Evolutionary conservation across 2,797 vertebrate species (phyloP).

Genomic region (Synaphobranchus kaupii): DNA sequence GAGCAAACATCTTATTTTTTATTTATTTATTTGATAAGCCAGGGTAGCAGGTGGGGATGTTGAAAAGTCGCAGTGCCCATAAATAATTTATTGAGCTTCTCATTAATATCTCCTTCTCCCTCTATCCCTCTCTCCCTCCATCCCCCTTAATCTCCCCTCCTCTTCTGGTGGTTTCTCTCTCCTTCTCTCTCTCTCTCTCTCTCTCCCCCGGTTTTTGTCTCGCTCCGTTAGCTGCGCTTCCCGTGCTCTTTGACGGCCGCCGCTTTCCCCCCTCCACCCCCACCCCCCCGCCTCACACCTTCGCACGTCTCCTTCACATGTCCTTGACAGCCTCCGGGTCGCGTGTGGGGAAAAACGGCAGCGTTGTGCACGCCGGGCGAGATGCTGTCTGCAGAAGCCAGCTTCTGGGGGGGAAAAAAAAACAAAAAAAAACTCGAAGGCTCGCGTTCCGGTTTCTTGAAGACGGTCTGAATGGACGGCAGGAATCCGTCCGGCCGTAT

Average conservation of each 20-base stretch:
- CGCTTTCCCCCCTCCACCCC: not conserved
- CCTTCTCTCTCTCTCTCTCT: not conserved
- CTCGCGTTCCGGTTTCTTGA: not conserved
- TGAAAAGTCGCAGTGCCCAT: conserved; percentile 12
- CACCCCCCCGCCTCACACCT: not conserved
- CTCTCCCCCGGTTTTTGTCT: not conserved
- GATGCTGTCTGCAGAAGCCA: too few species aligned
- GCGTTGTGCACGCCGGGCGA: not conserved
- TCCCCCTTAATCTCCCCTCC: not conserved
- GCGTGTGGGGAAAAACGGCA: not conserved
- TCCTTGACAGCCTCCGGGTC: not conserved
- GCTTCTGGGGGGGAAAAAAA: too few species aligned
- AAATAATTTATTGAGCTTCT: conserved; percentile 23
- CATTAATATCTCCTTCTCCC: conserved; percentile 8
- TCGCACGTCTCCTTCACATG: not conserved
- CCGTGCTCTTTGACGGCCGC: not conserved
- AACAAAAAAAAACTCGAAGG: not conserved
- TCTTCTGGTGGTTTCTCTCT: not conserved
- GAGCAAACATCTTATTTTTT: conserved; percentile 25
- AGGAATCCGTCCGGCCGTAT: not conserved
- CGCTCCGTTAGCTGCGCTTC: not conserved
- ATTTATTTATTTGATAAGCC: not conserved
- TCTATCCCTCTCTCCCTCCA: not conserved
- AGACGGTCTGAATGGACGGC: not conserved
- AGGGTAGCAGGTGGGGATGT: conserved; percentile 15